Evolutionary conservation across 30 jellyfish, hydroid and myxozoan genomes (phyloP), one percentile per base, ranked within the genome.

Genomic region (Nemopilema nomurai): DNA sequence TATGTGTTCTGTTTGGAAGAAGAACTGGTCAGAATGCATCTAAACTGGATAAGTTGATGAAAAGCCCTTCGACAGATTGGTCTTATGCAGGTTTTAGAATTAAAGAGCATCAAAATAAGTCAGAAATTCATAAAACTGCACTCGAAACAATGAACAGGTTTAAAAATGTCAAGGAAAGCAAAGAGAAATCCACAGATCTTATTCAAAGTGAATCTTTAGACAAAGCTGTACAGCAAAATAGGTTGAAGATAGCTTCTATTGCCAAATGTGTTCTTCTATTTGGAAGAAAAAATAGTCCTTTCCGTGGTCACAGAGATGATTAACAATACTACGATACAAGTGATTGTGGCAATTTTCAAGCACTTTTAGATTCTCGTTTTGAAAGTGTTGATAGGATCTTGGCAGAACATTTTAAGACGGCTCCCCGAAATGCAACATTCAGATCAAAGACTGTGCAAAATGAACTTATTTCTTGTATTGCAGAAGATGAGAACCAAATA

Each of bases 291-390:
- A 77, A 77, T 21, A 77, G 51, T 31, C 87, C 80, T 17, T 30
- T 77, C 67, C 63, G 80, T 62, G 80, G 87, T 22, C 87, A 77
- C 64, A 77, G 80, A 62, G 87, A 51, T 28, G 87, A 77, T 26
- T 77, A 24, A 16, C 28, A 25, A 23, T 77, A 51, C 63, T 62
- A 77, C 63, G 87, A 30, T 49, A 4, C 79, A 22, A 20, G 21
- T n/a, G 66, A 77, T 49, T 50, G 86, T 21, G 80, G 86, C 23
- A 76, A 76, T 76, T 33, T 57, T 49, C 76, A 76, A 50, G 86
- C 86, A n/a, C 76, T 76, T 49, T 49, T 22, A 8, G 86, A 76
- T 76, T 76, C 49, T 49, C 32, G 80, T 9, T 49, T 76, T 25
- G 86, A 76, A 13, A 76, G 86, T 50, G 79, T 21, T 28, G 86